Conservation (phyloP, 2,797 vertebrate genomes). For the Platalea minor region DNA sequence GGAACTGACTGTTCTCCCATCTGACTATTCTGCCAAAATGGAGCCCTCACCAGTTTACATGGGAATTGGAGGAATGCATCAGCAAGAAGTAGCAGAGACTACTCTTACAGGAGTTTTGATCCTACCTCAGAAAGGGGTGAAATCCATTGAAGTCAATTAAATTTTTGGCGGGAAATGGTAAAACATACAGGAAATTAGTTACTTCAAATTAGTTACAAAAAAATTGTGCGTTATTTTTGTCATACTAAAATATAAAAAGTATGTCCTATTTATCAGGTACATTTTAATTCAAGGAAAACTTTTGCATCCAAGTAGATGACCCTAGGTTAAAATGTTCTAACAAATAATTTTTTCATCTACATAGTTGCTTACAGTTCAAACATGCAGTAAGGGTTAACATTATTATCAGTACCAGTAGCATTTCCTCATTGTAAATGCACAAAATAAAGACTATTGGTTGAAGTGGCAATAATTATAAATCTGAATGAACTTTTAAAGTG, state of each 20-base stretch:
- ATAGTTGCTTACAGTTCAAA: not conserved
- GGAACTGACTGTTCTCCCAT: not conserved
- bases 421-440: not conserved
- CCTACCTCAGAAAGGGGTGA: not conserved
- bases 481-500: conserved; percentile 26
- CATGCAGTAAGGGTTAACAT: not conserved
- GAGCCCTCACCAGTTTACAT: not conserved
- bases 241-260: not conserved
- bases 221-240: not conserved
- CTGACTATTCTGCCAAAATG: not conserved
- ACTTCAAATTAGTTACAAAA: not conserved
- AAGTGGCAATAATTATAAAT: conserved; percentile 30
- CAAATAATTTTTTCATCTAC: not conserved
- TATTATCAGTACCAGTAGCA: not conserved
- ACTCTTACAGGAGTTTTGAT: not conserved
- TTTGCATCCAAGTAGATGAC: not conserved
- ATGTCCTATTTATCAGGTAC: not conserved
- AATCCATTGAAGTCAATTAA: not conserved
- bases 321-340: not conserved
- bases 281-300: not conserved
- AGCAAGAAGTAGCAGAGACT: not conserved
- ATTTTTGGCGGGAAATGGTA: not conserved
- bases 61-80: not conserved
- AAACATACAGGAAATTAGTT: not conserved
- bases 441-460: not conserved